A percentile compares a stretch with the other conserved stretches of the same genome.
phyloP scores from a whole-genome alignment of 2,888 invertebrate species.

The Diarsia brunnea region DNA sequence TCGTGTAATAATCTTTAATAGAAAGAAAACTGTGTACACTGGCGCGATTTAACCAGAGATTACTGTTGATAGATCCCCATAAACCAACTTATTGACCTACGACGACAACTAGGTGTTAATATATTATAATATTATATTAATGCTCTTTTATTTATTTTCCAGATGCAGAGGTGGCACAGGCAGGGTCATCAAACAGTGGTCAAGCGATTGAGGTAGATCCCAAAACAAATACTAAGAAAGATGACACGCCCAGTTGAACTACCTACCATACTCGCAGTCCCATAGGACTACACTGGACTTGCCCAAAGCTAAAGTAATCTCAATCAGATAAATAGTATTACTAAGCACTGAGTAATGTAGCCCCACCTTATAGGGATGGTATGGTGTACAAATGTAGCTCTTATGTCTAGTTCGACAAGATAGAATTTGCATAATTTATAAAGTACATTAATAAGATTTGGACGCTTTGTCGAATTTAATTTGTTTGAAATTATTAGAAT shows the following conservation, averaged over 20 bases:
- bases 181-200: slow-evolving; percentile 80
- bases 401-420: slow-evolving; percentile 66
- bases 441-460: slow-evolving; percentile 57
- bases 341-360: slow-evolving; percentile 82
- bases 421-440: slow-evolving; percentile 66
- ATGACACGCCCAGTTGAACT: slow-evolving; percentile 85
- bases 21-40: neutral
- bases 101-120: neutral
- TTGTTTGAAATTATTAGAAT: slow-evolving; percentile 56
- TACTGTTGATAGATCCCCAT: neutral
- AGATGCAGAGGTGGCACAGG: slow-evolving; percentile 80
- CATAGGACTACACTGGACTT: slow-evolving; percentile 79
- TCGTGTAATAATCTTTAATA: neutral
- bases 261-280: slow-evolving; percentile 75
- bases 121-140: no score
- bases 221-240: slow-evolving; percentile 75
- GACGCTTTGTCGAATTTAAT: slow-evolving; percentile 65
- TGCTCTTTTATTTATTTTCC: slow-evolving; percentile 62
- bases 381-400: slow-evolving; percentile 77
- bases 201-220: slow-evolving; percentile 74
- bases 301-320: slow-evolving; percentile 89
- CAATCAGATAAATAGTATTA: slow-evolving; percentile 85
- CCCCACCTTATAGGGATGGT: slow-evolving; percentile 76
- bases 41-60: slow-evolving; percentile 1
- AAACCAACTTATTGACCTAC: neutral